A percentile compares a stretch with the other conserved stretches of the same genome.
Conservation (phyloP, 2,888 invertebrate species). For the Tuta absoluta region DNA sequence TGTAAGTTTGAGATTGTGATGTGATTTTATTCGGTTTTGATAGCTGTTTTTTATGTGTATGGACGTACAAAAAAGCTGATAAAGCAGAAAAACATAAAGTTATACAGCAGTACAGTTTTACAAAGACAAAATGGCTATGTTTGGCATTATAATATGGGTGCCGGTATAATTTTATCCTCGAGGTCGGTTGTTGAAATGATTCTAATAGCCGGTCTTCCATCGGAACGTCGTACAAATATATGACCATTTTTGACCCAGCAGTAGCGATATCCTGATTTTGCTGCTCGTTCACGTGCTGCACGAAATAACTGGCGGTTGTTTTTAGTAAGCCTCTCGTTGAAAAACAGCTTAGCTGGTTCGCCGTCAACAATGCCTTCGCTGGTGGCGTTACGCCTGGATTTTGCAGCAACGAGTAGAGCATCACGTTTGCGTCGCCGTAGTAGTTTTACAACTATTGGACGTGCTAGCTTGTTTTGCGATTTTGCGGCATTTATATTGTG, state of each 20-base stretch:
- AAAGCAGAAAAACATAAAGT: too few relatives aligned
- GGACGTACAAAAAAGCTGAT: too few relatives aligned
- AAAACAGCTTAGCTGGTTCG: not conserved
- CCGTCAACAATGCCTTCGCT: not conserved
- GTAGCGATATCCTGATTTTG: not conserved
- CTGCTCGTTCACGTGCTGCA: constrained; percentile 4
- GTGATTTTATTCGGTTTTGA: too few relatives aligned
- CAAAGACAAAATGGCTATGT: too few relatives aligned
- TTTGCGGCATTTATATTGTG: too few relatives aligned
- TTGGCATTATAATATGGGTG: too few relatives aligned
- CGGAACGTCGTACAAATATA: not conserved
- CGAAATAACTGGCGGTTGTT: not conserved
- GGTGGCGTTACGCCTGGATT: not conserved
- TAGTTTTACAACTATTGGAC: not conserved
- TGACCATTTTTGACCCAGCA: constrained; percentile 10
- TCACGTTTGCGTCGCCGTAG: not conserved
- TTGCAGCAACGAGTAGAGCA: not conserved
- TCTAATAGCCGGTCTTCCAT: not conserved
- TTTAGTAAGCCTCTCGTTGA: constrained; percentile 16
- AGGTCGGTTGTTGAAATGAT: not conserved
- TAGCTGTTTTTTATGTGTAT: too few relatives aligned
- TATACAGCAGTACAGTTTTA: too few relatives aligned
- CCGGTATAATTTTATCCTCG: not conserved
- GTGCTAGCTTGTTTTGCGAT: not conserved
- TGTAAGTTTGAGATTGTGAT: too few relatives aligned